Conservation (phyloP, 2,888 invertebrate genomes). For the Salticus scenicus region DNA sequence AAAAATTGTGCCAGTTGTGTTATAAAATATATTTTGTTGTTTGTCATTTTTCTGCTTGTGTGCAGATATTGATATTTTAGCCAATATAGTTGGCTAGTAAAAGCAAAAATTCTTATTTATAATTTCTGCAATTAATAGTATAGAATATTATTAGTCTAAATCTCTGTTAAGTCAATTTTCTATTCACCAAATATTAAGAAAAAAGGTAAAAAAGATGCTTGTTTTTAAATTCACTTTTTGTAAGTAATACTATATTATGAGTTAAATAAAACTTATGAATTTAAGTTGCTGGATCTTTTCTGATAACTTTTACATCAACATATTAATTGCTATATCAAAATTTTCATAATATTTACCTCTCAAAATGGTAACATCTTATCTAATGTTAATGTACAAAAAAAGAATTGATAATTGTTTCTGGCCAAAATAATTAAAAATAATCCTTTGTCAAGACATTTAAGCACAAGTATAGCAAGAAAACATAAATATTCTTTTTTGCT, state of each 20-base stretch:
- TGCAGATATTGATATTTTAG: conserved; percentile 1
- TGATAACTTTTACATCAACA: too few species aligned
- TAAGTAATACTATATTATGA: conserved; percentile 49
- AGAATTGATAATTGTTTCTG: too few species aligned
- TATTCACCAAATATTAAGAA: neutral
- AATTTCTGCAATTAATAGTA: conserved; percentile 4
- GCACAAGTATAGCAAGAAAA: too few species aligned
- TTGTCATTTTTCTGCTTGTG: conserved; percentile 7
- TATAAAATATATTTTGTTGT: neutral
- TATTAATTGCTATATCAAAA: too few species aligned
- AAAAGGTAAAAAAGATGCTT: conserved; percentile 26
- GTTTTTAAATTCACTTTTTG: conserved; percentile 45
- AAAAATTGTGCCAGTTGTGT: conserved; percentile 23
- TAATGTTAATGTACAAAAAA: too few species aligned
- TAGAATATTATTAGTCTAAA: neutral
- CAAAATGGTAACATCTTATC: too few species aligned
- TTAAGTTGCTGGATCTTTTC: neutral
- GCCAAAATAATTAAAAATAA: too few species aligned
- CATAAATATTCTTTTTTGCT: too few species aligned
- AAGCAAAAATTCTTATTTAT: neutral
- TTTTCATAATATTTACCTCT: too few species aligned
- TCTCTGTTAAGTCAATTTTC: conserved; percentile 16
- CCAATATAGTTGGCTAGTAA: conserved; percentile 11
- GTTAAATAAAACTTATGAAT: conserved; percentile 45
- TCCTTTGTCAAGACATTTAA: too few species aligned